phyloP scores from a whole-genome alignment of 2,113 vertebrate genomes.

The Podocnemis expansa region DNA sequence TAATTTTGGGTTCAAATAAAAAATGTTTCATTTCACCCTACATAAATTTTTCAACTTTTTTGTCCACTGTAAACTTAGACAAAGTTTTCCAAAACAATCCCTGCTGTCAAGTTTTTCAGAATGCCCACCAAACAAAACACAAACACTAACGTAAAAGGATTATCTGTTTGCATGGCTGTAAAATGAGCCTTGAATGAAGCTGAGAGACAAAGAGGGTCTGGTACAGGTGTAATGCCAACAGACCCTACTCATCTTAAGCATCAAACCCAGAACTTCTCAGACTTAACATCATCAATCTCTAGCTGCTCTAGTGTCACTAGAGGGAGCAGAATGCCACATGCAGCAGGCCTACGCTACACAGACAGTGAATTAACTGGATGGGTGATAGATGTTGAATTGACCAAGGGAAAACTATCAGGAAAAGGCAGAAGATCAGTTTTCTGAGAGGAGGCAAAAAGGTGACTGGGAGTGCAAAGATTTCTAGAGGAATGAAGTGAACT shows the following conservation, averaged over 20 bases:
- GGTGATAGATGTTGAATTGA: background rate
- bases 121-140: background rate
- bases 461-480: background rate
- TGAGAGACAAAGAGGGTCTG: background rate
- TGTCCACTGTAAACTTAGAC: background rate
- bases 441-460: background rate
- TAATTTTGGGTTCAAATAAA: background rate
- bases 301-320: too few species aligned
- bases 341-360: background rate
- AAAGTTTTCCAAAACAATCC: background rate
- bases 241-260: too few species aligned
- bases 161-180: background rate
- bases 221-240: background rate
- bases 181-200: background rate
- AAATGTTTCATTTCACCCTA: background rate
- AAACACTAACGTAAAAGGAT: background rate
- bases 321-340: too few species aligned
- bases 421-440: background rate
- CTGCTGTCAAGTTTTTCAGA: too few species aligned
- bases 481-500: background rate
- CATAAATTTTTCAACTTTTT: background rate
- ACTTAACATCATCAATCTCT: too few species aligned
- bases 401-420: background rate
- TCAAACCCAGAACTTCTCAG: too few species aligned
- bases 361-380: background rate